phyloP scores from a whole-genome alignment of 92 coral and sea anemone species.

The Epizoanthus rinbou region DNA sequence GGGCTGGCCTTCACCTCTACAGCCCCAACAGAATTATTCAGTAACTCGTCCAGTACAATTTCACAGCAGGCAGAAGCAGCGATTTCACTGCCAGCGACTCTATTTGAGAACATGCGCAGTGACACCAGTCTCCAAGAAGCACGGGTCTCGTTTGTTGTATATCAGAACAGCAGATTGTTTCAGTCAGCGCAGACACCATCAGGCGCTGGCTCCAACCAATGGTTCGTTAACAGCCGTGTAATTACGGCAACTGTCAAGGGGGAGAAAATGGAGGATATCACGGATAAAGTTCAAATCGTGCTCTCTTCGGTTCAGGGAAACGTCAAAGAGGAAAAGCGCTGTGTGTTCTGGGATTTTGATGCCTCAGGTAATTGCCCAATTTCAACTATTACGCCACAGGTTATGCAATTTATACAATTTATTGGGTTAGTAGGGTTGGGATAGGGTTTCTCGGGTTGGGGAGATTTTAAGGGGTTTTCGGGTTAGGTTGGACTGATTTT shows the following conservation, averaged over 20 bases:
- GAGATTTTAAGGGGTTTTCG: no score
- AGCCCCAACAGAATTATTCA: slow-evolving; percentile 28
- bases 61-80: slow-evolving; percentile 38
- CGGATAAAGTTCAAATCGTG: slow-evolving; percentile 47
- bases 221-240: slow-evolving; percentile 46
- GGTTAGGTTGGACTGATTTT: no score
- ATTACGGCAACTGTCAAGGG: slow-evolving; percentile 45
- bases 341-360: slow-evolving; percentile 54
- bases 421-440: no score
- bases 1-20: slow-evolving; percentile 59
- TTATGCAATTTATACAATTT: no score
- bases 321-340: slow-evolving; percentile 1
- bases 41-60: slow-evolving; percentile 9
- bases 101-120: slow-evolving; percentile 43
- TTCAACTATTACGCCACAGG: no score
- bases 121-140: background rate
- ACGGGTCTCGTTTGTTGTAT: slow-evolving; percentile 68
- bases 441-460: no score
- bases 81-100: slow-evolving; percentile 51
- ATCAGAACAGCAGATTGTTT: slow-evolving; percentile 70
- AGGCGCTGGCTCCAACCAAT: slow-evolving; percentile 8
- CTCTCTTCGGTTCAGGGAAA: slow-evolving; percentile 26
- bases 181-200: slow-evolving; percentile 43
- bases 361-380: slow-evolving; percentile 28
- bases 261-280: slow-evolving; percentile 41